A percentile compares a stretch with the other conserved stretches of the same genome.
phyloP scores from a whole-genome alignment of 2,797 vertebrate genomes.

The Typhlichthys subterraneus region DNA sequence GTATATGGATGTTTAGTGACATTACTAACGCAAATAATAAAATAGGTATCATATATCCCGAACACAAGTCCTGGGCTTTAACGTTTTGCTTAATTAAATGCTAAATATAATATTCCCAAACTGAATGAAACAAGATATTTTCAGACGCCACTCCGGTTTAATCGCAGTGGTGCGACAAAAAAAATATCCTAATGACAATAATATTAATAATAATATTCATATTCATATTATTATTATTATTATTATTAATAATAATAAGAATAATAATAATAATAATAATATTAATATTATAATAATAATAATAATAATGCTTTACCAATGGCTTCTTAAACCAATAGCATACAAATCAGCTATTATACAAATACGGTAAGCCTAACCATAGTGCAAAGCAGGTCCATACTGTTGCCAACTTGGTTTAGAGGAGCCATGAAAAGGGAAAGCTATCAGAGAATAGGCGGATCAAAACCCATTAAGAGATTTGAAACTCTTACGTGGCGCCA shows the following conservation, averaged over 20 bases:
- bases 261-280: too few species aligned
- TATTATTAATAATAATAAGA: too few species aligned
- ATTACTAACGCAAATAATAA: too few species aligned
- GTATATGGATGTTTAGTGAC: too few species aligned
- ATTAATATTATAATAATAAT: too few species aligned
- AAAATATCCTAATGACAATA: too few species aligned
- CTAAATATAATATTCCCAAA: not conserved
- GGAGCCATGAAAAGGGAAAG: slow-evolving; percentile 55
- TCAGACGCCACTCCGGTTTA: not conserved
- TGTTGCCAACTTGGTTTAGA: slow-evolving; percentile 52
- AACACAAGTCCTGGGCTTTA: too few species aligned
- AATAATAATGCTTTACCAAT: slow-evolving; percentile 1
- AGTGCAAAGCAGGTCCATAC: slow-evolving; percentile 8
- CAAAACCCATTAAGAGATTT: slow-evolving; percentile 66
- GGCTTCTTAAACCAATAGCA: slow-evolving; percentile 40
- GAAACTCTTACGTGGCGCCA: slow-evolving; percentile 44
- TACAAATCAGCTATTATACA: slow-evolving; percentile 1
- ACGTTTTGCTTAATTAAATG: not conserved
- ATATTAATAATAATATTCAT: too few species aligned
- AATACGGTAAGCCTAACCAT: slow-evolving; percentile 3
- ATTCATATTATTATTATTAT: too few species aligned
- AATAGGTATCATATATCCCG: too few species aligned
- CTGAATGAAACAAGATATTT: not conserved
- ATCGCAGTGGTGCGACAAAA: too few species aligned
- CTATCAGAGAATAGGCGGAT: slow-evolving; percentile 60